phyloP scores from a whole-genome alignment of 2,888 invertebrate genomes.

The Emmelina monodactyla region DNA sequence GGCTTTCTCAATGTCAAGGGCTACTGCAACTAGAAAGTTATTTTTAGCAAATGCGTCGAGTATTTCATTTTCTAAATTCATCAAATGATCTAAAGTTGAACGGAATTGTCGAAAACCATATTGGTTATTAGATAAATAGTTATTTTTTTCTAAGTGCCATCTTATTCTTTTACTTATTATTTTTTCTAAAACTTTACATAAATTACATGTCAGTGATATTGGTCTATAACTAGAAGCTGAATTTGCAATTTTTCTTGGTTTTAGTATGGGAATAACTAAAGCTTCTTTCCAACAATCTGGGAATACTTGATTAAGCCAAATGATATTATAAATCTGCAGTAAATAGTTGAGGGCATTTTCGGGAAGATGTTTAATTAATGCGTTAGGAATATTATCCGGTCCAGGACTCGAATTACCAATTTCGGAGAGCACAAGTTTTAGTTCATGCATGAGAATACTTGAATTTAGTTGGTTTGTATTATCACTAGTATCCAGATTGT shows the following conservation, averaged over 20 bases:
- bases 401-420: too few relatives aligned
- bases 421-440: too few relatives aligned
- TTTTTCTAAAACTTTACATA: too few relatives aligned
- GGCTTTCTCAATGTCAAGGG: too few relatives aligned
- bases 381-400: slow-evolving; percentile 12
- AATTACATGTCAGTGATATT: too few relatives aligned
- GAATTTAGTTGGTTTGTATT: slow-evolving; percentile 8
- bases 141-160: too few relatives aligned
- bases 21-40: too few relatives aligned
- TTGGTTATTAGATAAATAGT: slow-evolving; percentile 7
- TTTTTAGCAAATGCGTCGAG: too few relatives aligned
- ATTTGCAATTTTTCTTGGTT: slow-evolving; percentile 11
- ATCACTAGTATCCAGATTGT: not conserved
- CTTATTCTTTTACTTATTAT: too few relatives aligned
- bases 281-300: slow-evolving; percentile 14
- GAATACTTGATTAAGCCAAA: slow-evolving; percentile 11
- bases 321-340: slow-evolving; percentile 5
- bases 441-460: too few relatives aligned
- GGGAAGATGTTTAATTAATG: slow-evolving; percentile 13
- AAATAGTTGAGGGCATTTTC: slow-evolving; percentile 7
- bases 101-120: slow-evolving; percentile 13
- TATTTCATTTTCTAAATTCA: slow-evolving; percentile 9
- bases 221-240: slow-evolving; percentile 11
- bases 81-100: slow-evolving; percentile 12
- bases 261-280: slow-evolving; percentile 14